Evolutionary conservation across 2,113 vertebrate species (phyloP).

Genomic region (Malurus elegans): DNA sequence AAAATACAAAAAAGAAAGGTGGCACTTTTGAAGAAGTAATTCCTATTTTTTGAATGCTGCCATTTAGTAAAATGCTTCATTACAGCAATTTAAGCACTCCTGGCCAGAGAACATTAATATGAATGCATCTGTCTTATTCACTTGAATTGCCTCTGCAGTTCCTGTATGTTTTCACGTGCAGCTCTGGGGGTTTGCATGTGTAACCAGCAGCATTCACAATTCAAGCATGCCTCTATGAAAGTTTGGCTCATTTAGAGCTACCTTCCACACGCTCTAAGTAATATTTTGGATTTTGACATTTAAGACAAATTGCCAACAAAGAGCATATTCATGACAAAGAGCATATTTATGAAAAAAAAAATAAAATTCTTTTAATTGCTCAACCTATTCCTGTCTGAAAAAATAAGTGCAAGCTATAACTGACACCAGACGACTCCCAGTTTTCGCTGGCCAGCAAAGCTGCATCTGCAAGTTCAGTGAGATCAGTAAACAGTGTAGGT

Average conservation of each 20-base stretch:
- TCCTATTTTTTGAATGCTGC: not conserved
- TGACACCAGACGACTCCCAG: conserved; percentile 48
- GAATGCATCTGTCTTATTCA: not conserved
- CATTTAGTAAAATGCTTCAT: not conserved
- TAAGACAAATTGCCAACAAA: conserved; percentile 8
- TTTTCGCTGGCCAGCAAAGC: conserved; percentile 61
- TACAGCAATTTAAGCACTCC: not conserved
- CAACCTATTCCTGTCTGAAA: conserved; percentile 64
- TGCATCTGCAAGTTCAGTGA: conserved; percentile 70
- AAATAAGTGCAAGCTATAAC: conserved; percentile 68
- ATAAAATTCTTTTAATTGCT: conserved; percentile 42
- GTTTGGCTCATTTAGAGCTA: not conserved
- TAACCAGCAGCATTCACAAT: not conserved
- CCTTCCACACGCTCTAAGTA: not conserved
- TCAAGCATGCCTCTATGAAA: not conserved
- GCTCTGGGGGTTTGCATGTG: not conserved
- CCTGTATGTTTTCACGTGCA: not conserved
- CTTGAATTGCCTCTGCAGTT: not conserved
- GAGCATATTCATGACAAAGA: conserved; percentile 2
- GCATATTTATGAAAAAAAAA: conserved; percentile 12
- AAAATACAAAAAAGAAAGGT: not conserved
- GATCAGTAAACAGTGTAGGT: conserved; percentile 75
- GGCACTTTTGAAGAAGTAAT: not conserved
- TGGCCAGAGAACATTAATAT: not conserved
- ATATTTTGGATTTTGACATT: conserved; percentile 7